Percentiles rank a stretch among this genome's conserved stretches.
phyloP scores from a whole-genome alignment of 1,140 invertebrate species.

The Lepidurus apus region DNA sequence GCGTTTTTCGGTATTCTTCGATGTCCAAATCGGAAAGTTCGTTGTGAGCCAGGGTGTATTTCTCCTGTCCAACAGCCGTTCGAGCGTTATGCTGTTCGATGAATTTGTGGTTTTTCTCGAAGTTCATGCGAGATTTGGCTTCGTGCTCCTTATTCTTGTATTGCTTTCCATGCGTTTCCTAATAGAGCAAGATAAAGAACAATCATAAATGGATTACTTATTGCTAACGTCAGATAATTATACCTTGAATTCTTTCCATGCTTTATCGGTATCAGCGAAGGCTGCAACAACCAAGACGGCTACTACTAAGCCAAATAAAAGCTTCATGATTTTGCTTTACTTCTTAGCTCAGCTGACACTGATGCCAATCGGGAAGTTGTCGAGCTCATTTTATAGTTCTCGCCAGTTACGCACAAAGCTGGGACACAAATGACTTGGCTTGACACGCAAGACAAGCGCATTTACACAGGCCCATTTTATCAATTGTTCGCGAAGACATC shows the following conservation, averaged over 20 bases:
- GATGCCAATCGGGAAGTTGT: too few species aligned
- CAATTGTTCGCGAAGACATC: too few species aligned
- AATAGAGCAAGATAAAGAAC: background rate
- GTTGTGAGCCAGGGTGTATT: background rate
- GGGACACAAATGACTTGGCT: too few species aligned
- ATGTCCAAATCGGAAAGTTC: background rate
- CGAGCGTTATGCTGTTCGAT: background rate
- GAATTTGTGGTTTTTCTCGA: background rate
- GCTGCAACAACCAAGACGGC: background rate
- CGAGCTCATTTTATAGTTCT: too few species aligned
- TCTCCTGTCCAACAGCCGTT: background rate
- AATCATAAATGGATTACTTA: too few species aligned
- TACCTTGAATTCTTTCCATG: conserved; percentile 1
- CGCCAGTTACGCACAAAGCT: too few species aligned
- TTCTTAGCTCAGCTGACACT: too few species aligned
- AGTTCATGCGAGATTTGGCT: background rate
- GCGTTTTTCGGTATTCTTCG: background rate
- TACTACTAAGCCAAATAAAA: background rate
- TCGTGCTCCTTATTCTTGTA: conserved; percentile 4
- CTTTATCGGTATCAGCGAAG: background rate
- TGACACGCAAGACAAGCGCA: too few species aligned
- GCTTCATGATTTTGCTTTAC: background rate
- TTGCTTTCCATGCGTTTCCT: background rate
- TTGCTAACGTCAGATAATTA: too few species aligned
- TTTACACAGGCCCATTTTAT: too few species aligned